These are phyloP conservation scores for Aurelia sp. DNA, from an alignment of 30 jellyfish, hydroid and myxozoan species.

Conservation along the genomic window DNA sequence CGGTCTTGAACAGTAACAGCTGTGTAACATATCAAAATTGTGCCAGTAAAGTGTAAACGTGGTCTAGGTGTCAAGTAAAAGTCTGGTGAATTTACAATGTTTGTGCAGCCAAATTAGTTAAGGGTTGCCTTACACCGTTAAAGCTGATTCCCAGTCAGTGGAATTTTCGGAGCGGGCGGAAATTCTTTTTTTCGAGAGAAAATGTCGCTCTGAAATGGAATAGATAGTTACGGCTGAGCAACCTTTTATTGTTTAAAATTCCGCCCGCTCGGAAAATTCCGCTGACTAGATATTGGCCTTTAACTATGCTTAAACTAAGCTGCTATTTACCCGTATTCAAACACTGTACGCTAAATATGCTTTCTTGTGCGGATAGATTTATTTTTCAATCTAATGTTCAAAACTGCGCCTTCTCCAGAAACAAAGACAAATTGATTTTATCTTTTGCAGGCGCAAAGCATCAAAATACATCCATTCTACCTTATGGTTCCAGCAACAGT, in stretches of 20 bases:
- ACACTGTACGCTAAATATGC: too few relatives aligned
- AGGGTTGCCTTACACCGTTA: background rate
- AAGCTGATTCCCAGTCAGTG: too few relatives aligned
- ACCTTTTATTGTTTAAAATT: too few relatives aligned
- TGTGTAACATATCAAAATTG: background rate
- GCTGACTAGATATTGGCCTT: too few relatives aligned
- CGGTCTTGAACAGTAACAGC: background rate
- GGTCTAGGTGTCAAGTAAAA: background rate
- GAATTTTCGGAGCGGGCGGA: too few relatives aligned
- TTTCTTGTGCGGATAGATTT: too few relatives aligned
- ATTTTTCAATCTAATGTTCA: too few relatives aligned
- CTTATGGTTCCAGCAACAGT: slow-evolving; percentile 96
- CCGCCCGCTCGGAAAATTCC: too few relatives aligned
- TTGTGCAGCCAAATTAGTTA: background rate
- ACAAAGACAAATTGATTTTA: background rate
- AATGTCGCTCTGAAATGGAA: too few relatives aligned
- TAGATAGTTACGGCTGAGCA: too few relatives aligned
- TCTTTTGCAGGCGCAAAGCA: slow-evolving; percentile 80
- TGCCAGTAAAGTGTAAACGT: background rate
- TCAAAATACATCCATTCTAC: slow-evolving; percentile 85
- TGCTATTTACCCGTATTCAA: background rate
- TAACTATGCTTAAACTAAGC: background rate
- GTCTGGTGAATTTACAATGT: background rate
- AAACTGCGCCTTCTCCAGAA: background rate
- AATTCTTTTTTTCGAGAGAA: too few relatives aligned